Base-by-base conservation (phyloP, 2,888 invertebrate species). In the Acronicta psi region DNA sequence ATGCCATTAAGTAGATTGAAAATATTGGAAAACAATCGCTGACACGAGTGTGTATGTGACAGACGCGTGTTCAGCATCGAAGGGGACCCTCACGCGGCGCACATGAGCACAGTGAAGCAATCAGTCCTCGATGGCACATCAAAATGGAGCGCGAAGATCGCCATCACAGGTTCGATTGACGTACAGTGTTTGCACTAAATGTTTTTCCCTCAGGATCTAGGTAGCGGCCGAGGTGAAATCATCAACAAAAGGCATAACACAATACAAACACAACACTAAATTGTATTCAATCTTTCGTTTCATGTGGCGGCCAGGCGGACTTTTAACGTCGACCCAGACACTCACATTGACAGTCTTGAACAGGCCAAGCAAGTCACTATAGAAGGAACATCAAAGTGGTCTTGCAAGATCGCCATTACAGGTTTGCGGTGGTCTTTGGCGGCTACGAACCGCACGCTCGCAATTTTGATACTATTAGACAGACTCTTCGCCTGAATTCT, bases 141-240 rank as follows among this genome's bases (percentile, higher is more conserved):
- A 92, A 99, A 99, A 95, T 99, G 99, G 99, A 99, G 99, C 88
- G 99, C 99, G 87, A 99, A 99, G 96, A 99, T 99, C 95, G 99
- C 99, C 91, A 99, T 99, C 94, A 99, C 99, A 97, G 99, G 99
- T 99, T 97, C 96, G 98, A 95, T 68, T 92, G 89, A 86, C 83
- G 86, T 86, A 87, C 76, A 85, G 86, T 85, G 86, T 68, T 68
- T 65, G 73, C 73, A 74, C 54, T 78, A 73, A 79, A 45, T 59
- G 60, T 75, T 69, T 58, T 51, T 55, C 46, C 64, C 58, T 55
- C 67, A 80, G 77, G 64, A 68, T 65, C 71, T 77, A 75, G 66
- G 61, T 75, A 46, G 61, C 77, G 56, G 73, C 72, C 61, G 65
- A 56, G 67, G 73, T 42, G 62, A 47, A 59, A 59, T 52, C 73